Conservation (phyloP, 2,113 vertebrate species). For the Camelus bactrianus region DNA sequence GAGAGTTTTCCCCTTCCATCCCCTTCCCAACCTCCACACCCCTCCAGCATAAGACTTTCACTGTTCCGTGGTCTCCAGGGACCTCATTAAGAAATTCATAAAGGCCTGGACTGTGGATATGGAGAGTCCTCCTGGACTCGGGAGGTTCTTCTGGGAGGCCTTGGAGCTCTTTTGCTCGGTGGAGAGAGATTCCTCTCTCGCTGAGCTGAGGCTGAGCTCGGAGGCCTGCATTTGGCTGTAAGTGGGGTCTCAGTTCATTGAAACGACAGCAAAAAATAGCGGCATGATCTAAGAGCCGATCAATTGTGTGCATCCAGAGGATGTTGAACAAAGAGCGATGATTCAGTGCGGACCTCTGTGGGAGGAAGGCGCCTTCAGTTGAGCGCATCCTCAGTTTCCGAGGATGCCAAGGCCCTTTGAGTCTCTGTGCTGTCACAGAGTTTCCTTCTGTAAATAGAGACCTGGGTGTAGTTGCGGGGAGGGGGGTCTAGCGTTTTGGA, state of each 20-base stretch:
- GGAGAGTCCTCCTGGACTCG: not conserved
- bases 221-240: rapidly evolving
- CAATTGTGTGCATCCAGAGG: not conserved
- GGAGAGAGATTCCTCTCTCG: not conserved
- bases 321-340: not conserved
- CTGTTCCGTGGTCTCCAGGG: slow-evolving; percentile 54
- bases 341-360: not conserved
- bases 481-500: not conserved
- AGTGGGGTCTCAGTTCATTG: not conserved
- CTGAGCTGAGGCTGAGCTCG: not conserved
- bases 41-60: not conserved
- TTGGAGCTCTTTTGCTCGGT: not conserved
- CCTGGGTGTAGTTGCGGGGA: not conserved
- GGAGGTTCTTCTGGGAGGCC: slow-evolving; percentile 21
- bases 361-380: not conserved
- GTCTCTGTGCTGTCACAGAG: not conserved
- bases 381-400: not conserved
- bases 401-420: not conserved
- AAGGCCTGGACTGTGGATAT: slow-evolving; percentile 1
- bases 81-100: slow-evolving; percentile 51
- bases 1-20: not conserved
- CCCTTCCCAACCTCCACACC: not conserved
- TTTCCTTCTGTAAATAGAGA: not conserved
- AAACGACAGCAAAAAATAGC: rapidly evolving
- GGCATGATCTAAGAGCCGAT: not conserved